Percentiles rank a stretch among this genome's conserved stretches.
Conservation (phyloP, 2,113 vertebrate genomes). For the Picathartes gymnocephalus region DNA sequence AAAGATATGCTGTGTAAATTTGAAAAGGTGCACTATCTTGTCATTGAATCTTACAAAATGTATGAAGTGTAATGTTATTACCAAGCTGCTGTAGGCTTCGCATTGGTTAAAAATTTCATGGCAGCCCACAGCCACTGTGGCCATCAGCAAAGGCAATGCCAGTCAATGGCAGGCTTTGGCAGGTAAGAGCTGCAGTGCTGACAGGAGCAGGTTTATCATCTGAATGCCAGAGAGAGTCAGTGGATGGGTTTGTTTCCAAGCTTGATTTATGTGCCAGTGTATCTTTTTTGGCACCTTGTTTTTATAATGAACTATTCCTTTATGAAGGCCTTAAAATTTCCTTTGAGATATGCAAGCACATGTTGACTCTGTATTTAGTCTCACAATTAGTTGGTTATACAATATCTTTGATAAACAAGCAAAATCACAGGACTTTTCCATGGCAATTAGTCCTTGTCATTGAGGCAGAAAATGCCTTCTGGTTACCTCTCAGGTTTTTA, state of each 20-base stretch:
- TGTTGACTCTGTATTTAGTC: neutral
- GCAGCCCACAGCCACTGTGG: neutral
- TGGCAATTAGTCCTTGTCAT: neutral
- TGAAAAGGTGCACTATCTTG: neutral
- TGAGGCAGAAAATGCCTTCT: neutral
- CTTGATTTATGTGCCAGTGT: conserved; percentile 13
- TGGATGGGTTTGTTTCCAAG: neutral
- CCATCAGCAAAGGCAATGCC: neutral
- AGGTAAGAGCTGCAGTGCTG: neutral
- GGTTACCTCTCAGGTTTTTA: neutral
- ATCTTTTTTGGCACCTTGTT: neutral
- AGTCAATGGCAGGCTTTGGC: neutral
- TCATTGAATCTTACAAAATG: neutral
- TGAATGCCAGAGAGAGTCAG: neutral
- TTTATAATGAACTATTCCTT: neutral
- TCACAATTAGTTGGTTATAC: neutral
- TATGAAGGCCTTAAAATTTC: neutral
- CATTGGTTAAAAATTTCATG: neutral
- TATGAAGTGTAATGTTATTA: neutral
- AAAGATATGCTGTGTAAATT: neutral
- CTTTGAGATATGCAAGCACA: neutral
- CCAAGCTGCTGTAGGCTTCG: neutral
- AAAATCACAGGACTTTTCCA: neutral
- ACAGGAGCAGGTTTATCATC: neutral
- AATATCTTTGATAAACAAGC: neutral